Conservation (phyloP, 2,113 vertebrate species). For the Tilapia sparmanii region DNA sequence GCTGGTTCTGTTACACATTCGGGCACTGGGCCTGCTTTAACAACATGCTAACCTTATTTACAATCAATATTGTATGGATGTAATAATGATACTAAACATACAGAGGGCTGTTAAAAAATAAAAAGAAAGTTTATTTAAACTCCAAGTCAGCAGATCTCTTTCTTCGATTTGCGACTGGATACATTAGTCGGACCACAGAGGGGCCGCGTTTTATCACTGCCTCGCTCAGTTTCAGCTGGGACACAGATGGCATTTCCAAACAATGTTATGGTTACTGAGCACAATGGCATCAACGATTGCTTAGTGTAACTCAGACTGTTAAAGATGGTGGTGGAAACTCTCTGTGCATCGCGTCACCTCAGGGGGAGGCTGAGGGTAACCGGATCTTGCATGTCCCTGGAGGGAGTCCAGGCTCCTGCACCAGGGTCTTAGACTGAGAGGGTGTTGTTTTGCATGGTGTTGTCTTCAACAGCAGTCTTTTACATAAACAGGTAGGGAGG, state of each 20-base stretch:
- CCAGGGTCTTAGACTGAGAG: not conserved
- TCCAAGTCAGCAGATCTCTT: not conserved
- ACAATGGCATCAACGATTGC: not conserved
- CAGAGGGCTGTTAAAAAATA: too few species aligned
- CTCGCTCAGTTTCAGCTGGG: not conserved
- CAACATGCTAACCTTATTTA: too few species aligned
- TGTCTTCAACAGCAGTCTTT: not conserved
- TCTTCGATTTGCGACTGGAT: not conserved
- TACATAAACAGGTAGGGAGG: not conserved
- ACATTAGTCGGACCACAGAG: not conserved
- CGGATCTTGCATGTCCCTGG: not conserved
- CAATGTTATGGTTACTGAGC: not conserved
- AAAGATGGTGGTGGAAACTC: not conserved
- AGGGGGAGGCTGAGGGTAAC: not conserved
- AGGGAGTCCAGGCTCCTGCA: not conserved
- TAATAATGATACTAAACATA: too few species aligned
- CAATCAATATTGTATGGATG: too few species aligned
- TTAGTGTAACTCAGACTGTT: not conserved
- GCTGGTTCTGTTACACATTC: not conserved
- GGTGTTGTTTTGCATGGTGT: not conserved
- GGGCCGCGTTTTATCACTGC: not conserved
- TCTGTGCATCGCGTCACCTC: not conserved
- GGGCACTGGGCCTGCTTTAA: too few species aligned
- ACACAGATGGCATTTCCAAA: not conserved
- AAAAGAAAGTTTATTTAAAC: too few species aligned